These are phyloP conservation scores for Crocidura indochinensis DNA, from an alignment of 2,797 vertebrate genomes.

Conservation along the genomic window DNA sequence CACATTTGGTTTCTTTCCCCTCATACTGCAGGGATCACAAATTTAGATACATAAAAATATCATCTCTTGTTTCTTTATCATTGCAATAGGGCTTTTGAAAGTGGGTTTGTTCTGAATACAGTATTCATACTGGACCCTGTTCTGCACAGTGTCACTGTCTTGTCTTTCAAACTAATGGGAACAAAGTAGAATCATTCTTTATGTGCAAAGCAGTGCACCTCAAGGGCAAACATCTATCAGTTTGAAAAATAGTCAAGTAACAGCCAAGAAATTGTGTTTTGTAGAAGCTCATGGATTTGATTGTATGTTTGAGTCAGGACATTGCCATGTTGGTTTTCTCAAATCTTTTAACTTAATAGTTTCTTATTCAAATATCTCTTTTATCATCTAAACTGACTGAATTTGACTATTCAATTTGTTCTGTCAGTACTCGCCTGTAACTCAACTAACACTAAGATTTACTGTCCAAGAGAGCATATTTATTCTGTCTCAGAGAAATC, in stretches of 20 bases:
- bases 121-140: slow-evolving; percentile 79
- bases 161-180: slow-evolving; percentile 86
- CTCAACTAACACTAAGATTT: slow-evolving; percentile 76
- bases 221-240: slow-evolving; percentile 86
- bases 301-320: slow-evolving; percentile 80
- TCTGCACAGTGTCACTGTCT: slow-evolving; percentile 80
- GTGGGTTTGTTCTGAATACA: slow-evolving; percentile 85
- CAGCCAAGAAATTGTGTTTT: slow-evolving; percentile 86
- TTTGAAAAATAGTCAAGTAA: slow-evolving; percentile 84
- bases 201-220: slow-evolving; percentile 82
- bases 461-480: slow-evolving; percentile 72
- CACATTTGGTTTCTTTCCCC: slow-evolving; percentile 83
- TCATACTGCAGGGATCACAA: slow-evolving; percentile 83
- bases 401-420: slow-evolving; percentile 62
- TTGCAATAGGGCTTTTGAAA: slow-evolving; percentile 86
- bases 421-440: slow-evolving; percentile 71
- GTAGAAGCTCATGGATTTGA: slow-evolving; percentile 72
- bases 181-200: slow-evolving; percentile 86
- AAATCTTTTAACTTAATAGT: slow-evolving; percentile 83
- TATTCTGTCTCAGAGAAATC: slow-evolving; percentile 82
- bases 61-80: slow-evolving; percentile 77
- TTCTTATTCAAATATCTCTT: slow-evolving; percentile 80
- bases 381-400: slow-evolving; percentile 74
- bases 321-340: slow-evolving; percentile 79
- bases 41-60: slow-evolving; percentile 68